Base-by-base conservation (phyloP, 92 coral and sea anemone genomes). In the Parazoanthus darwini region DNA sequence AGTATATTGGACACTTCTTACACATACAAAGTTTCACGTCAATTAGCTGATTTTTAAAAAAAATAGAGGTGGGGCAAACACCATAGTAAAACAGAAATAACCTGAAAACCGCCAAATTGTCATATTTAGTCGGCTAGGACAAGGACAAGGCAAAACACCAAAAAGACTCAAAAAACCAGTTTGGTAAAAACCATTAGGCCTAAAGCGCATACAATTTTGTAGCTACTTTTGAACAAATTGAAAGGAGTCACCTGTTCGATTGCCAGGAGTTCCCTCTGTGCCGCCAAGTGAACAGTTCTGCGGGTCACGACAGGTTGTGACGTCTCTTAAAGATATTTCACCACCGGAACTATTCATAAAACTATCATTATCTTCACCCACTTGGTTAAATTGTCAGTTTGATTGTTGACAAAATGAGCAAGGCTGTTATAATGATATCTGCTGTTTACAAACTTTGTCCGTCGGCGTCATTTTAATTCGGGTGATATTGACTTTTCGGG, bases 361-460 rank as follows among this genome's bases (percentile, higher is more conserved):
- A 44, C 11, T 37, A 42, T n/a, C n/a, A n/a, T 76, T 76, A 18
- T 76, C 35, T 13, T 76, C 48, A 76, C 8, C 26, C 70, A 63
- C 70, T 63, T 63, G 70, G 54, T 37, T 8, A 76, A 37, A 39
- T 37, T 76, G 46, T 42, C 80, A 76, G 70, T 18, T 76, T 76
- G 3, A 39, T 76, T 39, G 80, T 15, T 76, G 46, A 76, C 46
- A 39, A 76, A 76, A 3, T 18, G 25, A 76, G 2, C 80, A 76
- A 37, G 80, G 80, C 80, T 76, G 51, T 22, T 76, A 39, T 16
- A 76, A 76, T 39, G 79, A 37, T 76, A 76, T 39, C 48, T 14
- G 26, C 29, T 76, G 79, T 76, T 76, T 76, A 39, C 50, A 42
- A 39, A 76, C 48, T 26, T 76, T 18, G 46, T 76, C 79, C 23